These are phyloP conservation scores for Xanthia togata DNA, from an alignment of 2,888 invertebrate species.

Conservation along the genomic window DNA sequence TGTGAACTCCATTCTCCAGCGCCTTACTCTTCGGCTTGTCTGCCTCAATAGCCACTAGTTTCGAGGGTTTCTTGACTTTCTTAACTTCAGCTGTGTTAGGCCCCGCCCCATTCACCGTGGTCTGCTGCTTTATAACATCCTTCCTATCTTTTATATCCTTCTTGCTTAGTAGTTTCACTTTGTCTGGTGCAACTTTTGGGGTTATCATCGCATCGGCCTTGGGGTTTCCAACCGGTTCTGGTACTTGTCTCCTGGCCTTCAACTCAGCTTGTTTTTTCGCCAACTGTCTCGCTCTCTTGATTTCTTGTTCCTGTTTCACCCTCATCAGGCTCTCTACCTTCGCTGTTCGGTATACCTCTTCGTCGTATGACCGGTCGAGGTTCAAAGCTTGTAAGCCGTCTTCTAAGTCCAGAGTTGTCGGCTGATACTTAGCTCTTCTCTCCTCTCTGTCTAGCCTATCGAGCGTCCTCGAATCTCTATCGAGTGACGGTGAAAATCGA, in stretches of 20 bases:
- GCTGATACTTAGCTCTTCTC: conserved; percentile 85
- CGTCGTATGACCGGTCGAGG: conserved; percentile 86
- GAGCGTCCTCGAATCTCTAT: conserved; percentile 85
- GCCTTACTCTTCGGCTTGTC: conserved; percentile 79
- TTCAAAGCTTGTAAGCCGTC: conserved; percentile 89
- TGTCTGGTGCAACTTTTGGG: conserved; percentile 83
- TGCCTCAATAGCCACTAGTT: conserved; percentile 76
- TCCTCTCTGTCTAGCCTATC: conserved; percentile 86
- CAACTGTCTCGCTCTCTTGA: conserved; percentile 79
- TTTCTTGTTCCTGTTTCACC: conserved; percentile 84
- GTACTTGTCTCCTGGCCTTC: conserved; percentile 76
- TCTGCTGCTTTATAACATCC: conserved; percentile 84
- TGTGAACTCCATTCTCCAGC: conserved; percentile 81
- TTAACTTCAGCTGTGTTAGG: conserved; percentile 78
- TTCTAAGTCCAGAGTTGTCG: conserved; percentile 89
- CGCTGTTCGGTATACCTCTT: conserved; percentile 85
- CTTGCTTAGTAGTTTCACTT: conserved; percentile 83
- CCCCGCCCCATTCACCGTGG: conserved; percentile 76
- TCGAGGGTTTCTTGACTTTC: conserved; percentile 81
- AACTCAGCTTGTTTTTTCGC: conserved; percentile 80
- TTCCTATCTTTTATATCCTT: conserved; percentile 85
- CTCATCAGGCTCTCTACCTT: conserved; percentile 89
- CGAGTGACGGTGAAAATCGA: conserved; percentile 90
- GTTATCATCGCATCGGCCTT: conserved; percentile 82
- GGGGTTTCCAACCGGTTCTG: conserved; percentile 83